Evolutionary conservation across 2,113 vertebrate genomes (phyloP), one percentile per base, ranked within the genome.

Genomic region (Dendropsophus ebraccatus): DNA sequence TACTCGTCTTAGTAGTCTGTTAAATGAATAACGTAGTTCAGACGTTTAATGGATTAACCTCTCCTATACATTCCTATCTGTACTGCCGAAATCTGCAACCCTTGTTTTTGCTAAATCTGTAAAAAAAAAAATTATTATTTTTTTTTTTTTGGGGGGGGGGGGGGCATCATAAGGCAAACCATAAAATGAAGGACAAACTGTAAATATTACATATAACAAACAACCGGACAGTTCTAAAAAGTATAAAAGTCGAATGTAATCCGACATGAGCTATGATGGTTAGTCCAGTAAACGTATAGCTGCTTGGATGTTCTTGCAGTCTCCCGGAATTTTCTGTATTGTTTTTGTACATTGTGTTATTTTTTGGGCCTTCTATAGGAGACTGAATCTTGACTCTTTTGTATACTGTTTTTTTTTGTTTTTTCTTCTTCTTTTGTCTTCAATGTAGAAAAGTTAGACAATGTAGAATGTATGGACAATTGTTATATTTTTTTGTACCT

Each of bases 401-500:
- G 21, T 78, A 25, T 23, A 16, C 23, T 13, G n/a, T n/a, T n/a
- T n/a, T n/a, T n/a, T n/a, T n/a, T n/a, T n/a, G n/a, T n/a, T 7
- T 58, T 35, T 69, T 35, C 21, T 30, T 76, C 30, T 78, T 60
- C 32, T 58, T 6, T 58, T 79, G 52, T 12, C 76, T 60, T 23
- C 32, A 37, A 16, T 12, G 14, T 13, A 37, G 32, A 79, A 60
- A 32, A 37, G 30, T 35, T 3, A 41, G n/a, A n/a, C n/a, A n/a
- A n/a, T n/a, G n/a, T n/a, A n/a, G n/a, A 60, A 23, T 9, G 23
- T 28, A 65, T 81, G 56, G 78, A 81, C 78, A 60, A 65, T 65
- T 41, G 14, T 45, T 23, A 8, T 45, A 35, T 17, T 62, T 81
- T 28, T 60, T 45, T 81, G 47, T 50, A 50, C 8, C 77, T 49